Base-by-base conservation (phyloP, 2,888 invertebrate genomes). In the Lasius platythorax region DNA sequence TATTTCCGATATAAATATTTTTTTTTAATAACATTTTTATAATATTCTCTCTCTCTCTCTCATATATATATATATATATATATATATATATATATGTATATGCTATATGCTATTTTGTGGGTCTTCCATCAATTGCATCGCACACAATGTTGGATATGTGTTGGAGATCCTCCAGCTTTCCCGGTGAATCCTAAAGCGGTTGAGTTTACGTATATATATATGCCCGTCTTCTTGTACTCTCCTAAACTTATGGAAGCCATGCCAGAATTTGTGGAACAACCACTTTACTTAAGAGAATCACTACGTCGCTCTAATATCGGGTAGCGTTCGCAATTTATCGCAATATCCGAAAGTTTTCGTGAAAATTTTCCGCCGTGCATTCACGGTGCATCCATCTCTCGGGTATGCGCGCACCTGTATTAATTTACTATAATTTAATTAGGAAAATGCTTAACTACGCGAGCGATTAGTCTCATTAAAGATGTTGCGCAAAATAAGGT, bases 181-280 rank as follows among this genome's bases (percentile, higher is more conserved):
- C 46, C 37, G n/a, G 46, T 28, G 63, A 83, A 83, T 50, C 37
- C 70, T 83, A 79, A 83, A 67, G 40, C 76, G 76, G 33, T 79
- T 68, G 83, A 83, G 64, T 82, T 82, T 76, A 76, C 64, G 76
- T 78, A 75, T 50, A 46, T 68, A 30, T 33, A 33, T 33, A 33
- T 33, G 18, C 67, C 33, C 46, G 23, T 46, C 37, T 73, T 46
- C 46, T 63, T 61, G 68, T 40, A 23, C 58, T 76, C 75, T 28
- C 83, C n/a, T 46, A 64, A 83, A 83, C 64, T 83, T 72, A 70
- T 63, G 83, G 83, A 81, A 83, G 78, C 72, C 83, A 81, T 72
- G 79, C 30, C 50, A 70, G 81, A 81, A 83, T 83, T 83, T 83
- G 83, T 79, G 72, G 72, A 83, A 83, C 70, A 83, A 83, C 78